phyloP scores from a whole-genome alignment of 2,797 vertebrate genomes.

The Novumbra hubbsi region DNA sequence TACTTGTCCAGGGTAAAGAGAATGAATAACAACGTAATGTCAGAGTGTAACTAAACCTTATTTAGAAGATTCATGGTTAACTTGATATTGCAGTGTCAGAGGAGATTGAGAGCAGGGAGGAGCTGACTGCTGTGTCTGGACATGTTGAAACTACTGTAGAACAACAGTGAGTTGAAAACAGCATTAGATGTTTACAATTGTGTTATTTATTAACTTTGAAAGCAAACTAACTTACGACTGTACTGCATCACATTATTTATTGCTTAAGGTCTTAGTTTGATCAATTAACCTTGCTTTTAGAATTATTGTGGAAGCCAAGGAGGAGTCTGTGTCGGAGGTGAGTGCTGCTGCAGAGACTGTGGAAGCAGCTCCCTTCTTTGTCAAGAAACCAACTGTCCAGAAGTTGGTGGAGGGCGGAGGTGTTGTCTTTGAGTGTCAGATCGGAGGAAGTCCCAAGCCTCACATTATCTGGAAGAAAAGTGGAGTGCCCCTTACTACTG shows the following conservation, averaged over 20 bases:
- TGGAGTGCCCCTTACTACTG: constrained; percentile 86
- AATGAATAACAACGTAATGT: neutral
- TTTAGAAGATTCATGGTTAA: neutral
- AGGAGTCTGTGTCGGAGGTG: constrained; percentile 75
- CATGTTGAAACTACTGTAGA: constrained; percentile 71
- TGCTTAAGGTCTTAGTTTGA: neutral
- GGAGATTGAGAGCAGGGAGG: constrained; percentile 88
- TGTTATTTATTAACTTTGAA: neutral
- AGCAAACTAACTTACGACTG: neutral
- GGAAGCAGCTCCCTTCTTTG: constrained; percentile 83
- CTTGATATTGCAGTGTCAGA: constrained; percentile 78
- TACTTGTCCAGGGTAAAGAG: constrained; percentile 82
- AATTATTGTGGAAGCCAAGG: constrained; percentile 72
- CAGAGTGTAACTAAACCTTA: too few species aligned
- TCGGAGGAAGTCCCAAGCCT: constrained; percentile 88
- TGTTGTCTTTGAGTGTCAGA: constrained; percentile 88
- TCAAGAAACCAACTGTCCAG: constrained; percentile 81
- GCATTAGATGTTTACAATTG: neutral
- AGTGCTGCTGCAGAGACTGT: constrained; percentile 70
- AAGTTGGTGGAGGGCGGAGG: constrained; percentile 91
- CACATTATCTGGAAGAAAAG: constrained; percentile 94
- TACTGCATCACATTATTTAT: constrained; percentile 7
- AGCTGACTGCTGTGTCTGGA: constrained; percentile 54
- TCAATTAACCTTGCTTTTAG: constrained; percentile 50
- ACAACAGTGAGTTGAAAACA: constrained; percentile 76